These are phyloP conservation scores for Oligia strigilis DNA, from an alignment of 2,888 invertebrate genomes.

Conservation along the genomic window DNA sequence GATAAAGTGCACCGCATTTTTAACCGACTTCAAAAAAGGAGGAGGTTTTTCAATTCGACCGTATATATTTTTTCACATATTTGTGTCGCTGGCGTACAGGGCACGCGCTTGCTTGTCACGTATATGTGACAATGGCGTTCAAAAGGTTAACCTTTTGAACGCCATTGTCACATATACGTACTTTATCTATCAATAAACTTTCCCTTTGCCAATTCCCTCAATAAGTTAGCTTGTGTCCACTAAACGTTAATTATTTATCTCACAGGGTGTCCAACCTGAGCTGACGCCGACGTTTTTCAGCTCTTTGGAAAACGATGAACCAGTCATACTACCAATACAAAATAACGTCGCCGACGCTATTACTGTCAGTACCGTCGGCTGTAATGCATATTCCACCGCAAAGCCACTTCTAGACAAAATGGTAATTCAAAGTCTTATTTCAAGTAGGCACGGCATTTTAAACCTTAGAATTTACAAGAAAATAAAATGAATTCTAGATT, in stretches of 20 bases:
- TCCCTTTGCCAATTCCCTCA: too few species aligned
- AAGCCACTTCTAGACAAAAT: constrained; percentile 94
- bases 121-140: too few species aligned
- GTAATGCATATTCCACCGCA: constrained; percentile 94
- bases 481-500: not conserved
- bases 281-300: constrained; percentile 95
- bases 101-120: too few species aligned
- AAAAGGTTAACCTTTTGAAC: too few species aligned
- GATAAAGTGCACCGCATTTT: too few species aligned
- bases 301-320: constrained; percentile 93
- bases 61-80: too few species aligned
- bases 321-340: constrained; percentile 90
- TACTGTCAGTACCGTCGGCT: constrained; percentile 95
- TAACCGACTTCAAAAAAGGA: too few species aligned
- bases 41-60: too few species aligned
- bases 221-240: not conserved
- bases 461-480: not conserved
- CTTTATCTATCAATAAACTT: not conserved
- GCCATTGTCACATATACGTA: not conserved
- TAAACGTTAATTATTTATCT: not conserved
- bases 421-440: constrained; percentile 79
- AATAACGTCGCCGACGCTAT: constrained; percentile 95
- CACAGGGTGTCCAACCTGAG: constrained; percentile 97
- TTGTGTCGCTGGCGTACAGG: too few species aligned
- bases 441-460: not conserved